Conservation (phyloP, 1,140 invertebrate species). For the Batillaria attramentaria region DNA sequence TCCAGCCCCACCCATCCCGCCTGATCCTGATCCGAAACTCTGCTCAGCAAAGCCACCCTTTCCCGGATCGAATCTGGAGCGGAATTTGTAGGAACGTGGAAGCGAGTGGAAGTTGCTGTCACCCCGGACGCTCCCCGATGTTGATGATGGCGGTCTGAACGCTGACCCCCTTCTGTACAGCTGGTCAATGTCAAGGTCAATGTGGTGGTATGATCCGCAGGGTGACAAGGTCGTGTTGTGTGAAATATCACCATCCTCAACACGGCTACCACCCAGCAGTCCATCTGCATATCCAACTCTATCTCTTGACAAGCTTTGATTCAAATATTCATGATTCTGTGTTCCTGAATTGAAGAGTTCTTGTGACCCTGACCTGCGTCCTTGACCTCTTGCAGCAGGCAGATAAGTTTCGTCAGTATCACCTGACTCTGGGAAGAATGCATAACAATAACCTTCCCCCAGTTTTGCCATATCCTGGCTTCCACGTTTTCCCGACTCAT, state of each 20-base stretch:
- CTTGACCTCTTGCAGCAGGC: no score
- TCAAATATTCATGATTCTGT: no score
- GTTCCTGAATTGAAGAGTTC: no score
- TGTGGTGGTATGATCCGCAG: slow-evolving; percentile 33
- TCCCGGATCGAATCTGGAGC: background rate
- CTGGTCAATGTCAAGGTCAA: slow-evolving; percentile 29
- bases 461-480: background rate
- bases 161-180: slow-evolving; percentile 45
- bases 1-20: background rate
- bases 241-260: slow-evolving; percentile 13
- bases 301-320: no score
- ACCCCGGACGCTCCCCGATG: slow-evolving; percentile 16
- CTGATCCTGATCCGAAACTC: background rate
- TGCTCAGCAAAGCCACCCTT: background rate
- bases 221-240: slow-evolving; percentile 26
- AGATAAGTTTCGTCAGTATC: no score
- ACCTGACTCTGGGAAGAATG: background rate
- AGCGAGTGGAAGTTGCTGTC: slow-evolving; percentile 33
- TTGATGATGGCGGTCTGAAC: slow-evolving; percentile 41
- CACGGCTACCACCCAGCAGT: no score
- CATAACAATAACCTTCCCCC: background rate
- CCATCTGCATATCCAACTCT: no score
- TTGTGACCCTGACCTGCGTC: no score
- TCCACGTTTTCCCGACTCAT: no score
- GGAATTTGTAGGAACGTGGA: slow-evolving; percentile 27